Percentiles rank a stretch among this genome's conserved stretches.
These are phyloP conservation scores for Dusona sp. DNA, from an alignment of 2,888 invertebrate genomes.

Conservation along the genomic window DNA sequence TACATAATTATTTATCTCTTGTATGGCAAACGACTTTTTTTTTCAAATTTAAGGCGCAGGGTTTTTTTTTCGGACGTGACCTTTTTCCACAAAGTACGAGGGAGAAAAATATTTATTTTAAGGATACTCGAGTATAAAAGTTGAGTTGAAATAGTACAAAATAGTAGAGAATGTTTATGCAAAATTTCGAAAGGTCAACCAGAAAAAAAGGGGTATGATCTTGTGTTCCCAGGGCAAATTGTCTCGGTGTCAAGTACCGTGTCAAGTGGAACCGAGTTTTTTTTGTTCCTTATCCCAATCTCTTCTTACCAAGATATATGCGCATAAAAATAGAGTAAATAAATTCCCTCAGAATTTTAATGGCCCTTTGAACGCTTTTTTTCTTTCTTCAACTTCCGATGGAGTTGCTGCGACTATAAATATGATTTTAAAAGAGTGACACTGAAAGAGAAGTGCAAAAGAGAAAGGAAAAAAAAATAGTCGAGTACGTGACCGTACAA, in stretches of 20 bases:
- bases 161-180: constrained; percentile 25
- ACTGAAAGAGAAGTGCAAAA: not conserved
- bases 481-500: constrained; percentile 50
- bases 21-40: not conserved
- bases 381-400: not conserved
- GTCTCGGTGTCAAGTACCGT: constrained; percentile 37
- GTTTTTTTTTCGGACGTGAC: constrained; percentile 6
- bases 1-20: not conserved
- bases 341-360: constrained; percentile 22
- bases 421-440: constrained; percentile 19
- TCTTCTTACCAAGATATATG: not conserved
- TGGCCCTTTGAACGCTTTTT: constrained; percentile 9
- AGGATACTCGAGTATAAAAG: constrained; percentile 28
- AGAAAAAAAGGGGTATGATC: not conserved
- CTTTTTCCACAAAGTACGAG: not conserved
- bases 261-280: constrained; percentile 23
- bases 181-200: constrained; percentile 38
- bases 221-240: constrained; percentile 23
- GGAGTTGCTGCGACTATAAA: constrained; percentile 3
- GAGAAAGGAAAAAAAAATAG: constrained; percentile 14
- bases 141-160: constrained; percentile 11
- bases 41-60: not conserved
- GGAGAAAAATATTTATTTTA: not conserved
- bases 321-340: not conserved
- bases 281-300: constrained; percentile 24